phyloP scores from a whole-genome alignment of 2,113 vertebrate genomes.

The Stegastes partitus region DNA sequence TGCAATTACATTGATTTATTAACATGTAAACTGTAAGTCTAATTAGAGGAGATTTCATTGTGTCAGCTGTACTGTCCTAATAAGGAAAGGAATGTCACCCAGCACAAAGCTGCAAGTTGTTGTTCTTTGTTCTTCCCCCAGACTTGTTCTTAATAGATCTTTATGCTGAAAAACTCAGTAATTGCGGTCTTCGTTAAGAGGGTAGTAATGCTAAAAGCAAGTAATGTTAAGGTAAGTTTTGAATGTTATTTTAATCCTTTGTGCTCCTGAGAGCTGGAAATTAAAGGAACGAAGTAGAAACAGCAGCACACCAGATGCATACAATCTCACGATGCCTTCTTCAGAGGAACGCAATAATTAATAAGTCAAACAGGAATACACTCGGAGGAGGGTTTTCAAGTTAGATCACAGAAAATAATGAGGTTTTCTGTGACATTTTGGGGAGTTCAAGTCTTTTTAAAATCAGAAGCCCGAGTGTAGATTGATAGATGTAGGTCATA shows the following conservation, averaged over 20 bases:
- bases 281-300: constrained; percentile 8
- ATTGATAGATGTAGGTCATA: no score
- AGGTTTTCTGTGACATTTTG: background rate
- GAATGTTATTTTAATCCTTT: constrained; percentile 3
- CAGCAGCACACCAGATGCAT: background rate
- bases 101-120: constrained; percentile 49
- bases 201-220: constrained; percentile 19
- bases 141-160: constrained; percentile 50
- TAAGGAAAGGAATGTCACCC: constrained; percentile 44
- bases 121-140: constrained; percentile 53
- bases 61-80: constrained; percentile 3
- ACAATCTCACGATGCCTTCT: background rate
- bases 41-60: constrained; percentile 33
- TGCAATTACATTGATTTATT: constrained; percentile 53
- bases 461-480: no score
- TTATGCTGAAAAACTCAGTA: constrained; percentile 55
- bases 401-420: constrained; percentile 9
- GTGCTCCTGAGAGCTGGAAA: background rate
- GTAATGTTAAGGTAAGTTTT: constrained; percentile 13
- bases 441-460: no score
- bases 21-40: constrained; percentile 26
- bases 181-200: background rate
- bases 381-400: background rate
- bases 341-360: background rate
- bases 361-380: constrained; percentile 10